Conservation (phyloP, 2,888 invertebrate genomes). For the Melipona bicolor region DNA sequence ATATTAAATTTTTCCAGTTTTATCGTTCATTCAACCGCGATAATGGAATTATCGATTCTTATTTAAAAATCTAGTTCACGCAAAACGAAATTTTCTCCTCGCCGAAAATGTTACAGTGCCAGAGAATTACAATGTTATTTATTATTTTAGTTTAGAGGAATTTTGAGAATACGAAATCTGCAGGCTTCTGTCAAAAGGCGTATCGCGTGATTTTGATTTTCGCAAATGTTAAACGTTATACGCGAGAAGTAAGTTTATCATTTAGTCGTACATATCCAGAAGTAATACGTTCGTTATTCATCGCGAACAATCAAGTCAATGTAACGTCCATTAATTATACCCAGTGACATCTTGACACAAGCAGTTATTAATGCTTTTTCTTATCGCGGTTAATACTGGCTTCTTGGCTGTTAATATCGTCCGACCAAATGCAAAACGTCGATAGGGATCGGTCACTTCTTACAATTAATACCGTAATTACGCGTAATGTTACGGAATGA, state of each 20-base stretch:
- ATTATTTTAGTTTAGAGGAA: too few species aligned
- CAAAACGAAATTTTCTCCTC: too few species aligned
- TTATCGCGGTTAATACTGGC: constrained; percentile 63
- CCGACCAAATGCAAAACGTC: constrained; percentile 48
- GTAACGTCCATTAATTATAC: constrained; percentile 67
- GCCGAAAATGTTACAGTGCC: too few species aligned
- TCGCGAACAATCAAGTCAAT: constrained; percentile 42
- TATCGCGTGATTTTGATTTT: not conserved
- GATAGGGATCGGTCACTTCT: constrained; percentile 52
- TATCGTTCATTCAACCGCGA: not conserved
- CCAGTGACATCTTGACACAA: constrained; percentile 61
- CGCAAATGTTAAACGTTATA: not conserved
- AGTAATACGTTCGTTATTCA: constrained; percentile 62
- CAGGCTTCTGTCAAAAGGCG: not conserved
- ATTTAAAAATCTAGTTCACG: not conserved
- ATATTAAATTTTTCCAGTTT: not conserved
- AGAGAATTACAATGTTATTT: too few species aligned
- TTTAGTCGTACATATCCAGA: constrained; percentile 55
- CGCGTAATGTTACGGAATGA: constrained; percentile 10
- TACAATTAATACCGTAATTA: constrained; percentile 47
- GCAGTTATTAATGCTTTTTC: constrained; percentile 69
- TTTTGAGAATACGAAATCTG: too few species aligned
- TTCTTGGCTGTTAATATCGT: constrained; percentile 63
- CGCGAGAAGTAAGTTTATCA: constrained; percentile 53
- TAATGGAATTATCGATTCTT: not conserved